Percentiles rank a stretch among this genome's conserved stretches.
phyloP scores from a whole-genome alignment of 2,113 vertebrate species.

The Istiophorus platypterus region DNA sequence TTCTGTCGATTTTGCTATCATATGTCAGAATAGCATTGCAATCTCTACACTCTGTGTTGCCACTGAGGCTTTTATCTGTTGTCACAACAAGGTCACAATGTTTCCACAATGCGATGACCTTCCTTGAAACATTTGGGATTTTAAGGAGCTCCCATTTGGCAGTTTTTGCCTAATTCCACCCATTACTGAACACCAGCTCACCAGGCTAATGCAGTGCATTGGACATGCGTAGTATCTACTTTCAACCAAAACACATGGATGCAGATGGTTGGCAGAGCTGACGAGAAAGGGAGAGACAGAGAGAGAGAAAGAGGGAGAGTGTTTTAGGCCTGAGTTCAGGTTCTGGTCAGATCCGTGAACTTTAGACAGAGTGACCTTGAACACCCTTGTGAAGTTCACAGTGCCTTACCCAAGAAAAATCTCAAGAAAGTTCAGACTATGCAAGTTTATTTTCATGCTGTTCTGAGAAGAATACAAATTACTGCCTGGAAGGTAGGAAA shows the following conservation, averaged over 20 bases:
- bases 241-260: background rate
- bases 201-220: background rate
- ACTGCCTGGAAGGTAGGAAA: constrained; percentile 14
- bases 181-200: too few relatives aligned
- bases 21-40: background rate
- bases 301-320: too few relatives aligned
- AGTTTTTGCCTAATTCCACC: too few relatives aligned
- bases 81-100: background rate
- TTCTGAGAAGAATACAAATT: background rate
- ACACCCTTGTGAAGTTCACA: background rate
- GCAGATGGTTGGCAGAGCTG: background rate
- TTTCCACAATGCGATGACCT: background rate
- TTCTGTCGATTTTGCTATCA: background rate
- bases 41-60: too few relatives aligned
- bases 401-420: background rate
- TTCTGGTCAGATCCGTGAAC: background rate
- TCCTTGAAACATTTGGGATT: too few relatives aligned
- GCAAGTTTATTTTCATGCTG: constrained; percentile 17
- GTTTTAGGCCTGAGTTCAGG: too few relatives aligned
- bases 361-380: constrained; percentile 12
- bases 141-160: too few relatives aligned
- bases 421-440: constrained; percentile 13
- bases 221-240: background rate
- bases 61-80: background rate
- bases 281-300: background rate